Base-by-base conservation (phyloP, 2,888 invertebrate species). In the Pemphredon lugubris region DNA sequence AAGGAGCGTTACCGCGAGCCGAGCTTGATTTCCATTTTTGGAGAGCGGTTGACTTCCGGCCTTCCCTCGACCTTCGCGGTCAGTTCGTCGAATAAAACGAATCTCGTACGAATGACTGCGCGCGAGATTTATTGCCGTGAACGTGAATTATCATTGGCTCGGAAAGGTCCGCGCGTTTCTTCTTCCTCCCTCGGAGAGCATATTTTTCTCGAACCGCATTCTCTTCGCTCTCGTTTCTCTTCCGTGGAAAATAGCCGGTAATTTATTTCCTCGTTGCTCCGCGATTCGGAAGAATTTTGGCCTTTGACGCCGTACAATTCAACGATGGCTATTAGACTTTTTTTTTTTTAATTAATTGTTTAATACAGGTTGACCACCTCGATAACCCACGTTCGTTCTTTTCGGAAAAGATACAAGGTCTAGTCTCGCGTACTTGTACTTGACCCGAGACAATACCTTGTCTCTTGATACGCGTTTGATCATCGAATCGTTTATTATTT, bases 121-220 rank as follows among this genome's bases (percentile, higher is more conserved):
- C 30, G 11, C 14, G 32, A 39, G 54, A 70, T 70, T 70, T 70
- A 70, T 59, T 39, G 44, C 53, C 7, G 13, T 53, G 42, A 34
- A 66, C 54, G 69, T 70, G 66, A 70, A 70, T 70, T 59, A 50
- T 59, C 57, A 39, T 23, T 45, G 57, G 51, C 16, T 16, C 16
- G n/a, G 9, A 5, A 11, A 40, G 5, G 40, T 40, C 11, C 7
- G 16, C 6, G 16, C 16, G 6, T 16, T 9, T 40, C 5, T 40
- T 40, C 16, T 16, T 40, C 14, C 16, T 11, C 6, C 7, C 11
- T 40, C 2, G 18, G 5, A 5, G 16, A 16, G 14, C n/a, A 1
- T 9, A 16, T 40, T 40, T 16, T 40, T 40, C 11, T 5, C 7
- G 40, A 40, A 34, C 2, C n/a, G n/a, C n/a, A 11, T 34, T 4